phyloP scores from a whole-genome alignment of 2,888 invertebrate genomes.

The Cataglyphis altisquamis region DNA sequence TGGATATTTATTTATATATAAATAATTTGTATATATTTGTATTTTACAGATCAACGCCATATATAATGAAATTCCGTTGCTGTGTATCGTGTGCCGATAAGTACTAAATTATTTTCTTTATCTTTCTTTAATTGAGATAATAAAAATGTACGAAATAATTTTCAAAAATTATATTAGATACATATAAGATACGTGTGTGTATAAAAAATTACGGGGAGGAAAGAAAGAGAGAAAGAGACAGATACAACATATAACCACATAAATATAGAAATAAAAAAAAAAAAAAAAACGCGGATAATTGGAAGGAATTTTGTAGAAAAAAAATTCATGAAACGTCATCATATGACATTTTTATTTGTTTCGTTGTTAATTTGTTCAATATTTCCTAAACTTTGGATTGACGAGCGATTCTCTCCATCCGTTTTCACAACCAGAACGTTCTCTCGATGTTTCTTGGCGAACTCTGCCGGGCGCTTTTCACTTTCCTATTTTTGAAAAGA shows the following conservation, averaged over 20 bases:
- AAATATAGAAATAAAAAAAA: background rate
- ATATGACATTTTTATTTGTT: background rate
- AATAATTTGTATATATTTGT: background rate
- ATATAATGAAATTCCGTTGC: background rate
- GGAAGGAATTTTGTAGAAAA: background rate
- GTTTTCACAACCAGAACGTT: conserved; percentile 37
- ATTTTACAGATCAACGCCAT: background rate
- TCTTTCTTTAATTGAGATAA: background rate
- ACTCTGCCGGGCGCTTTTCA: conserved; percentile 41
- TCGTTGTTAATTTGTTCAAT: background rate
- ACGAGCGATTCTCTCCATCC: conserved; percentile 1
- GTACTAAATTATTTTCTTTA: background rate
- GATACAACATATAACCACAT: background rate
- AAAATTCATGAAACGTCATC: background rate
- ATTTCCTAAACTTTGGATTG: conserved; percentile 8
- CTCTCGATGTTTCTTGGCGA: conserved; percentile 37
- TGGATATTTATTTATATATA: too few relatives aligned
- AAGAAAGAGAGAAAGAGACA: background rate
- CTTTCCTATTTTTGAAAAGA: conserved; percentile 34
- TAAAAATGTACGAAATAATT: background rate
- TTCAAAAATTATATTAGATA: background rate
- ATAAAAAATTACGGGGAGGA: background rate
- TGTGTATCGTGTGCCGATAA: background rate
- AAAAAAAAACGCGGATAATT: background rate
- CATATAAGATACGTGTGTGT: too few relatives aligned